phyloP scores from a whole-genome alignment of 2,797 vertebrate genomes.

The Pangasius krempfi region DNA sequence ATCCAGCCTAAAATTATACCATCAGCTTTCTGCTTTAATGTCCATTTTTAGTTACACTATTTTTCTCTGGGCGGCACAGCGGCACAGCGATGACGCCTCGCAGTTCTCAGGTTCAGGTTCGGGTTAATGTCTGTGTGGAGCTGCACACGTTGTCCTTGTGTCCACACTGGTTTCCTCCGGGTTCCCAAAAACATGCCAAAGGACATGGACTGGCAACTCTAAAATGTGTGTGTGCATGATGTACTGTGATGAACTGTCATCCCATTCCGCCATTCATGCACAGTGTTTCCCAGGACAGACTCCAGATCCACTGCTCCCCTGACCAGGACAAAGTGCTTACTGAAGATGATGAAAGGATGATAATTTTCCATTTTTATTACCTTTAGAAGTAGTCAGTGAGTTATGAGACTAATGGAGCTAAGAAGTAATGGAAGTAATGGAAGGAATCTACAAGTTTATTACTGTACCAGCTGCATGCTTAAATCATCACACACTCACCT shows the following conservation, averaged over 20 bases:
- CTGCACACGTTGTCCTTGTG: neutral
- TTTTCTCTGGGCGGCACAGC: neutral
- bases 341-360: neutral
- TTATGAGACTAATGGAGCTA: neutral
- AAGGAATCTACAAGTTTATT: neutral
- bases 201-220: neutral
- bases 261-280: too few species aligned
- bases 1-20: conserved; percentile 31
- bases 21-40: conserved; percentile 28
- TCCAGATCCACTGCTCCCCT: neutral
- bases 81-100: neutral
- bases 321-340: neutral
- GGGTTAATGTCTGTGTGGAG: neutral
- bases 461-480: neutral
- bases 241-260: neutral
- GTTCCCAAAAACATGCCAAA: neutral
- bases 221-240: neutral
- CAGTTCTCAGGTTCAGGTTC: neutral
- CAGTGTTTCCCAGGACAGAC: neutral
- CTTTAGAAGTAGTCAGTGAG: neutral
- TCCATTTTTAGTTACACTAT: conserved; percentile 2
- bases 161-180: neutral
- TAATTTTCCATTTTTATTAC: neutral
- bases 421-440: neutral
- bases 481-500: neutral